These are phyloP conservation scores for Iphiclides podalirius DNA, from an alignment of 2,888 invertebrate genomes.

Conservation along the genomic window DNA sequence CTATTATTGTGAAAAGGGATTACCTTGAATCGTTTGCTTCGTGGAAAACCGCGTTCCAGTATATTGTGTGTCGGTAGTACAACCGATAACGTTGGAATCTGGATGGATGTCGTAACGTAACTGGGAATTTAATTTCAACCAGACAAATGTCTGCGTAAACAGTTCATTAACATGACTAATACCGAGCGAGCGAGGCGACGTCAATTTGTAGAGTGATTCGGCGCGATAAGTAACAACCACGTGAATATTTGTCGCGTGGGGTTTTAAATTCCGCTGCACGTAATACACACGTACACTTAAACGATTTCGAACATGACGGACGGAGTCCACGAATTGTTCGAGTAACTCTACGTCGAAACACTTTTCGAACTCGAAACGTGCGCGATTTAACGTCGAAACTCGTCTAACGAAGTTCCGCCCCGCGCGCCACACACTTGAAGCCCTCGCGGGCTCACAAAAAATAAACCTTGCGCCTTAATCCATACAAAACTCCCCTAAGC, in stretches of 20 bases:
- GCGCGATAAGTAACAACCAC: background rate
- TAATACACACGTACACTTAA: no score
- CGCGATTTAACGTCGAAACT: background rate
- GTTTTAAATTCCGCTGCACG: background rate
- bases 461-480: constrained; percentile 41
- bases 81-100: no score
- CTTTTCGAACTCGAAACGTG: no score
- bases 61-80: no score
- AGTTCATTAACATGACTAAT: constrained; percentile 1
- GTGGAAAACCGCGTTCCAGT: no score
- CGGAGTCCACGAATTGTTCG: no score
- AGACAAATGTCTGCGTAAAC: constrained; percentile 2
- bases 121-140: constrained; percentile 14
- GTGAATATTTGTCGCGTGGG: background rate
- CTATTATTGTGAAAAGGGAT: no score
- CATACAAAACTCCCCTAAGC: constrained; percentile 49
- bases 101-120: background rate
- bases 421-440: constrained; percentile 20
- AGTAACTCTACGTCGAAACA: no score
- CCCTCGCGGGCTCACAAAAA: constrained; percentile 28
- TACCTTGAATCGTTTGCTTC: no score
- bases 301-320: no score
- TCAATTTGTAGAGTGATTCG: background rate
- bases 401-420: constrained; percentile 5
- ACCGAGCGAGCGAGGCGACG: background rate